Percentiles rank a stretch among this genome's conserved stretches.
Evolutionary conservation across 2,888 invertebrate genomes (phyloP).

Genomic region (Ophion costatus): DNA sequence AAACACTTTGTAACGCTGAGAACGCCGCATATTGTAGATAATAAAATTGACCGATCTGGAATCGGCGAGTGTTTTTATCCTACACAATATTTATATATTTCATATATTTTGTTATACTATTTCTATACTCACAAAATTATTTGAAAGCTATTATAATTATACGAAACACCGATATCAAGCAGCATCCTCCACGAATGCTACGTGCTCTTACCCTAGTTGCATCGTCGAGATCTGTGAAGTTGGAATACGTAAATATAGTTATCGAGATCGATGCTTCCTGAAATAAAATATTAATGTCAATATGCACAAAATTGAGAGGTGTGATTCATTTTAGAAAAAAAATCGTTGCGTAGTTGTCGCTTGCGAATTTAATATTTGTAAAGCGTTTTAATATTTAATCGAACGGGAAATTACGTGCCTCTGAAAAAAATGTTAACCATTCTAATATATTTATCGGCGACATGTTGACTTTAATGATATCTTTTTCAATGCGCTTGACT

Average conservation of each 20-base stretch:
- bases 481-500: constrained; percentile 4
- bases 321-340: constrained; percentile 36
- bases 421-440: constrained; percentile 14
- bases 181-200: constrained; percentile 51
- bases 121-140: constrained; percentile 80
- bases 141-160: constrained; percentile 62
- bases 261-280: constrained; percentile 52
- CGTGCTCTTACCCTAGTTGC: constrained; percentile 39
- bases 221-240: constrained; percentile 29
- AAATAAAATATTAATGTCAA: constrained; percentile 50
- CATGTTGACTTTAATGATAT: neutral
- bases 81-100: constrained; percentile 79
- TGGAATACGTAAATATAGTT: constrained; percentile 29
- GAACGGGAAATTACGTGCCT: neutral
- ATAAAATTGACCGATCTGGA: constrained; percentile 22
- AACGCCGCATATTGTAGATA: constrained; percentile 23
- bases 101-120: constrained; percentile 83
- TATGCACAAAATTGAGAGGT: constrained; percentile 48
- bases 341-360: neutral
- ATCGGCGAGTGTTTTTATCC: constrained; percentile 30
- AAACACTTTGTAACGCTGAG: neutral
- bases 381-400: neutral
- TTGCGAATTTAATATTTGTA: neutral
- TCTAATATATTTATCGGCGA: constrained; percentile 6
- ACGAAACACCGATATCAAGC: constrained; percentile 49